Evolutionary conservation across 1,140 invertebrate species (phyloP), one percentile per base, ranked within the genome.

Genomic region (Cepaea nemoralis): DNA sequence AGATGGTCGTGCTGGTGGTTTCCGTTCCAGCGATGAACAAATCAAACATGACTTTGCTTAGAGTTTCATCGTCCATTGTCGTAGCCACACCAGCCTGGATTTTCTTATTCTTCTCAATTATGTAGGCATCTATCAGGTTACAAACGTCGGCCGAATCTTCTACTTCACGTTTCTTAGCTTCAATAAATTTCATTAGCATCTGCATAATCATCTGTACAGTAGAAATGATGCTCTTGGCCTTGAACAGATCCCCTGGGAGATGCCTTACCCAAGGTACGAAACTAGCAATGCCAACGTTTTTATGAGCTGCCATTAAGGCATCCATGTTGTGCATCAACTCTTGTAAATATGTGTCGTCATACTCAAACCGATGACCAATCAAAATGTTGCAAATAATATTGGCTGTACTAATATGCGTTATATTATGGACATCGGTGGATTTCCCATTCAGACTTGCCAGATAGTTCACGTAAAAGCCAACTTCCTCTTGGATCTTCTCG

Each of bases 381-480:
- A 95, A 91, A 97, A 97, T 96, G 77, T 93, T 69, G 3, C 96
- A 97, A 82, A 98, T 97, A 0, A 98, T 96, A 90, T 98, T 98
- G 88, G 95, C 96, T 76, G 97, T 95, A 2, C 95, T 94, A 95
- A 80, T 76, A 31, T 76, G 77, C 22, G 83, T 70, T 22, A 77
- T 45, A 48, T 48, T 59, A 40, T 27, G 40, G 35, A 80, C 50
- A 8, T 71, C 33, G 16, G 63, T 63, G 24, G 77, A 19, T 31
- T 66, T 22, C 1, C 81, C 75, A 22, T 31, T 37, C 19, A n/a
- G 5, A 37, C 45, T 39, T 37, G 70, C 67, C 16, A 86, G 50
- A 6, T 33, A 37, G 0, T 83, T 27, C 0, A 85, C 16, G 31
- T 83, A 83, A 33, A 39, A n/a, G 33, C 74, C 10, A 1, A 88